Conservation (phyloP, 2,888 invertebrate genomes). For the Oxytorus armatus region DNA sequence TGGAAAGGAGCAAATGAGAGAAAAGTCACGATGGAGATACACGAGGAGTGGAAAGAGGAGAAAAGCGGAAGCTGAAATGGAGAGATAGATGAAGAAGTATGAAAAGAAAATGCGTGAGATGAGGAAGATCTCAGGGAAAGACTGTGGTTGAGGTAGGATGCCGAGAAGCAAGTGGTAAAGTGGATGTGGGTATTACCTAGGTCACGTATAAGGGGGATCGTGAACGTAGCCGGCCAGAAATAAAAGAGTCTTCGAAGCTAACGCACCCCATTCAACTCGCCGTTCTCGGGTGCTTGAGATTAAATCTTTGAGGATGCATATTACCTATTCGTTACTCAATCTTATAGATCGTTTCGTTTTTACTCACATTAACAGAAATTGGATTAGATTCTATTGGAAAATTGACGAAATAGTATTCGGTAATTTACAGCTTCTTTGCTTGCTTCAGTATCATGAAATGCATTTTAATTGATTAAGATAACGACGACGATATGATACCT, state of each 20-base stretch:
- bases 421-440: not conserved
- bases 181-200: constrained; percentile 47
- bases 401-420: not conserved
- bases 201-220: constrained; percentile 54
- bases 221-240: constrained; percentile 28
- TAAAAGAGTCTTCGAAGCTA: constrained; percentile 36
- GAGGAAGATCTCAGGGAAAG: constrained; percentile 28
- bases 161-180: constrained; percentile 40
- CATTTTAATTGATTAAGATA: no score
- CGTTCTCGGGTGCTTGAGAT: constrained; percentile 26
- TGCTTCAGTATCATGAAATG: not conserved
- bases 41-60: constrained; percentile 24
- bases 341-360: not conserved
- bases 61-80: constrained; percentile 5
- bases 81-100: not conserved
- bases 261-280: constrained; percentile 20
- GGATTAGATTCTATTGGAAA: not conserved
- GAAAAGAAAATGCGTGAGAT: constrained; percentile 16
- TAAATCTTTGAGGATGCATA: constrained; percentile 18
- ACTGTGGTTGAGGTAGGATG: constrained; percentile 28
- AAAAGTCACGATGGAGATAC: constrained; percentile 39
- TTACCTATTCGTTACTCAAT: constrained; percentile 15
- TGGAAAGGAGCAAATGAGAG: constrained; percentile 35
- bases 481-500: no score
- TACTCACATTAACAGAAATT: not conserved